A percentile compares a stretch with the other conserved stretches of the same genome.
phyloP scores from a whole-genome alignment of 2,113 vertebrate genomes.

The Xiphophorus maculatus region DNA sequence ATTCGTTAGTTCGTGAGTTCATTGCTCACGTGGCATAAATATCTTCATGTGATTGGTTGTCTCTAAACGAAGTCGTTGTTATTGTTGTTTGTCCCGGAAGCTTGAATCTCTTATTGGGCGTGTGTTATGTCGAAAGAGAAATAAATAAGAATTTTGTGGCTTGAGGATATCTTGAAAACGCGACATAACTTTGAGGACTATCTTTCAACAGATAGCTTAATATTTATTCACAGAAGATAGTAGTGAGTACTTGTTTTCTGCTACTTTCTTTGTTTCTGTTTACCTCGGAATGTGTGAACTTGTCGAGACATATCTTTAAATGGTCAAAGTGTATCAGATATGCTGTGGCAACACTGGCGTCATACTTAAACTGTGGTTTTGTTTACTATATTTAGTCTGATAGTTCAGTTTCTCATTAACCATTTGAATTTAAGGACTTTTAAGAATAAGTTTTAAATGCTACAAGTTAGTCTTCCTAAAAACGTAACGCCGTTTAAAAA shows the following conservation, averaged over 20 bases:
- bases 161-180: not conserved
- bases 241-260: constrained; percentile 42
- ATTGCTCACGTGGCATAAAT: constrained; percentile 60
- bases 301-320: constrained; percentile 19
- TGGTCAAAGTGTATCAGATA: not conserved
- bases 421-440: not conserved
- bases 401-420: not conserved
- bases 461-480: not conserved
- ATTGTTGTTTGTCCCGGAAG: constrained; percentile 69
- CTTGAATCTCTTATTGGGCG: constrained; percentile 22
- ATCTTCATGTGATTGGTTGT: constrained; percentile 54
- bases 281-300: constrained; percentile 27
- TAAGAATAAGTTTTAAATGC: not conserved
- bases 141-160: not conserved
- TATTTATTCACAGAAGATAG: not conserved
- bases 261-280: constrained; percentile 47
- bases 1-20: constrained; percentile 21
- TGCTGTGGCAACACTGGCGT: not conserved
- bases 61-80: constrained; percentile 60
- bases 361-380: not conserved
- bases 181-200: not conserved
- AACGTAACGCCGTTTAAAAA: not conserved
- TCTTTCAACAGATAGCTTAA: not conserved
- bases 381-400: not conserved
- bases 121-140: not conserved